Evolutionary conservation across 2,113 vertebrate genomes (phyloP), one percentile per base, ranked within the genome.

Genomic region (Calypte anna): DNA sequence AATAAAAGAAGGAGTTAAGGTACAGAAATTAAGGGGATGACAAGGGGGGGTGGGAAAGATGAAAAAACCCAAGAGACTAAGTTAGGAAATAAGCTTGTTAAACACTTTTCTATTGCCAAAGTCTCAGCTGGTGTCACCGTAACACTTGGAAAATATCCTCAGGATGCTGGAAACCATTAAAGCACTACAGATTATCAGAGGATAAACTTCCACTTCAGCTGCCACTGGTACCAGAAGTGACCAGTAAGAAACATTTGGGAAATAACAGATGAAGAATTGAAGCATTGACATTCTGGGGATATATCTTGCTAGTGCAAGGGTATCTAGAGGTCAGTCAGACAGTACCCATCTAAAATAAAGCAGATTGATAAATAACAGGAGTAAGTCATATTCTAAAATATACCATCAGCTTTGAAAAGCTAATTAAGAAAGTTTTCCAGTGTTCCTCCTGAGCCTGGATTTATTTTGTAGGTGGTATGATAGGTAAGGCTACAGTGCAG

Each of bases 141-240:
- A 95, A 74, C 63, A 74, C 88, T 93, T 96, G 66, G 90, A 93
- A 93, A 90, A 94, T 92, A 88, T 76, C 51, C 91, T 94, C 43
- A 78, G 86, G 74, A 90, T 93, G 63, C 74, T 21, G 46, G 91
- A 74, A 95, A 73, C 85, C 86, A 93, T 93, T 94, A 93, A 80
- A 87, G 78, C 74, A 70, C 69, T 82, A 70, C 92, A 89, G 77
- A 91, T 95, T 91, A 84, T 95, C 74, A 51, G 88, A 91, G 86
- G 67, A 83, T 93, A 95, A 96, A 96, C 91, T 94, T 96, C 82
- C n/a, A 90, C 83, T 85, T 96, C 80, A 70, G 70, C 83, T 89
- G 63, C 78, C 64, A 70, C 66, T 8, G 4, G 59, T 86, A 51
- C 69, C 81, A 89, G 77, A 89, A 94, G 77, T 95, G 80, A 75